Conservation (phyloP, 2,888 invertebrate species). For the Pheosia tremula region DNA sequence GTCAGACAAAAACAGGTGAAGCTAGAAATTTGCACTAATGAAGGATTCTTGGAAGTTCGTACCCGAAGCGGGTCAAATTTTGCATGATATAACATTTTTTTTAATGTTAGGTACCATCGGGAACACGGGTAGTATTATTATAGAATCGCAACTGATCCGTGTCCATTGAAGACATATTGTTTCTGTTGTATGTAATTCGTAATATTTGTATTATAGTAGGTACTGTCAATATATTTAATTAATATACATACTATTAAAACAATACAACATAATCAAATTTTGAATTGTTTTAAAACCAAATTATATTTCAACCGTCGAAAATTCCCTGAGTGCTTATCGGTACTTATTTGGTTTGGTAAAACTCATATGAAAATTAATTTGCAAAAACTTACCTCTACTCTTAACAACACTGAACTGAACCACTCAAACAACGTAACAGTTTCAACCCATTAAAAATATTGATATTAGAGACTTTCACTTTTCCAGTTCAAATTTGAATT, state of each 20-base stretch:
- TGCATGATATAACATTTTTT: too few species aligned
- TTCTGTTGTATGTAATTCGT: too few species aligned
- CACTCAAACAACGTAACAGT: conserved; percentile 51
- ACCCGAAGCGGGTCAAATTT: too few species aligned
- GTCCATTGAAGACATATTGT: too few species aligned
- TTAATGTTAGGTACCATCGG: too few species aligned
- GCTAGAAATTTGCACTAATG: too few species aligned
- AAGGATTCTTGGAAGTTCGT: too few species aligned
- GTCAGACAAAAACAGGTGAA: too few species aligned
- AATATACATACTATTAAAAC: neutral
- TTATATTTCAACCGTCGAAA: neutral
- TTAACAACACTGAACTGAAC: conserved; percentile 52
- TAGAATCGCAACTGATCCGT: too few species aligned
- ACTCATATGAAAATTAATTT: conserved; percentile 9
- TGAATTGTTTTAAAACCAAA: neutral
- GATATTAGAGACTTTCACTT: conserved; percentile 48
- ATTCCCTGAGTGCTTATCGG: neutral
- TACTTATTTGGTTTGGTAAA: neutral
- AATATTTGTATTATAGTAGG: too few species aligned
- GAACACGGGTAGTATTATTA: too few species aligned
- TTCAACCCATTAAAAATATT: conserved; percentile 58
- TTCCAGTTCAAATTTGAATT: conserved; percentile 38
- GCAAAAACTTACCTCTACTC: conserved; percentile 28
- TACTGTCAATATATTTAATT: too few species aligned
- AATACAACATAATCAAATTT: neutral